Evolutionary conservation across 64 coral and sea anemone genomes (phyloP), one percentile per base, ranked within the genome.

Genomic region (Montipora cactus): DNA sequence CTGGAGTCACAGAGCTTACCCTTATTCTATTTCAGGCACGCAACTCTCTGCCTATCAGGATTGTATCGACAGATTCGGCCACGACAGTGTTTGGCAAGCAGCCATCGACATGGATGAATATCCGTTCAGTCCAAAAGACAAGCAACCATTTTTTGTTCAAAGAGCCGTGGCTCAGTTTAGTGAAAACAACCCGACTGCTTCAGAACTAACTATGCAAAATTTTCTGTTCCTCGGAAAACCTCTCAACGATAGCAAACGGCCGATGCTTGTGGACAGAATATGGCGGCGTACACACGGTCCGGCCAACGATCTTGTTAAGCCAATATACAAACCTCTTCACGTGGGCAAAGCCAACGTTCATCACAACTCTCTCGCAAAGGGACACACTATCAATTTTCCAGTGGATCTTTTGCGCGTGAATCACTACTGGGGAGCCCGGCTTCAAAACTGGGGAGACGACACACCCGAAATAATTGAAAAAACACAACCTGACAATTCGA

Each of bases 101-200:
- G 88, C 92, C 11, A 88, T 91, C n/a, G 95, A 97, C 72, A 97
- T 97, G 11, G 95, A 97, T 79, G 95, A 97, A 47, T 92, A 97
- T 49, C 95, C 92, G 2, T 97, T 97, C 46, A 94, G 95, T 49
- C 92, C 95, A 1, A 74, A 8, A 18, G 95, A 94, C 59, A 14
- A 44, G 3, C 47, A 94, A 12, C 75, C 93, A 18, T 75, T 81
- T 5, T 97, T 97, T 68, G n/a, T 85, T 22, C 75, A 74, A 13
- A 88, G 92, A 79, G 66, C 82, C 55, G 50, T 97, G 2, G 46
- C 13, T 13, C 67, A 21, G 9, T 94, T 87, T 62, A 91, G 50
- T 15, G 44, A 50, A 20, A 66, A 11, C 1, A 76, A 67, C 7
- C 89, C 85, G 13, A 19, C 48, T 22, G 78, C 91, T 59, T 91